These are phyloP conservation scores for Lucilia sericata DNA, from an alignment of 1,140 invertebrate genomes.

Conservation along the genomic window DNA sequence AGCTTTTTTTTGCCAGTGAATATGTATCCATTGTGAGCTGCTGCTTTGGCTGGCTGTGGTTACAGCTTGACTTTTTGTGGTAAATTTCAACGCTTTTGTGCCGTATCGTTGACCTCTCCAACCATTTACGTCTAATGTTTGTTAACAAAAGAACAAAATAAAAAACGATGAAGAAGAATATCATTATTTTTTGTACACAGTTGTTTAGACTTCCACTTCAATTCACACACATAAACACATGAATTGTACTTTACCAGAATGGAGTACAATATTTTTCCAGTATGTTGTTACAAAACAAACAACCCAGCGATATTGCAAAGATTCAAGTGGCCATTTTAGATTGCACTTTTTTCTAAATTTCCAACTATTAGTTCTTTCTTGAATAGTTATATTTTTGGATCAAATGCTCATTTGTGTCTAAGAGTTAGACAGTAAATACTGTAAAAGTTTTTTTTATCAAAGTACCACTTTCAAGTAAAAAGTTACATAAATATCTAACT, in stretches of 20 bases:
- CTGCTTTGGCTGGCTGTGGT: background rate
- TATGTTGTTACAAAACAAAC: no score
- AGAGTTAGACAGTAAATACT: no score
- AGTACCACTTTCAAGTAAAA: no score
- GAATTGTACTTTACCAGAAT: background rate
- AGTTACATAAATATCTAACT: background rate
- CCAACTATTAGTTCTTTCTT: no score
- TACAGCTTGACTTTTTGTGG: slow-evolving; percentile 8
- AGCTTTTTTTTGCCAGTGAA: background rate
- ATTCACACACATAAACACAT: background rate
- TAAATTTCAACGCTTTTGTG: slow-evolving; percentile 25
- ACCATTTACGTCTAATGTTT: background rate
- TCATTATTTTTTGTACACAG: background rate
- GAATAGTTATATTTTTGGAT: no score
- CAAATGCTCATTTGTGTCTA: no score
- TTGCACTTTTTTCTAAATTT: no score
- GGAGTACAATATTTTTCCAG: no score
- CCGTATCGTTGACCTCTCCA: slow-evolving; percentile 23
- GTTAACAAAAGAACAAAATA: background rate
- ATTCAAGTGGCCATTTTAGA: no score
- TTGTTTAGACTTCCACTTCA: slow-evolving; percentile 15
- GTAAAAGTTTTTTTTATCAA: no score
- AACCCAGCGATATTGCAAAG: no score
- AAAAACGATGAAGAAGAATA: background rate
- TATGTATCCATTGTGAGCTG: background rate